Conservation (phyloP, 2,797 vertebrate species). For the Oreochromis mossambicus region DNA sequence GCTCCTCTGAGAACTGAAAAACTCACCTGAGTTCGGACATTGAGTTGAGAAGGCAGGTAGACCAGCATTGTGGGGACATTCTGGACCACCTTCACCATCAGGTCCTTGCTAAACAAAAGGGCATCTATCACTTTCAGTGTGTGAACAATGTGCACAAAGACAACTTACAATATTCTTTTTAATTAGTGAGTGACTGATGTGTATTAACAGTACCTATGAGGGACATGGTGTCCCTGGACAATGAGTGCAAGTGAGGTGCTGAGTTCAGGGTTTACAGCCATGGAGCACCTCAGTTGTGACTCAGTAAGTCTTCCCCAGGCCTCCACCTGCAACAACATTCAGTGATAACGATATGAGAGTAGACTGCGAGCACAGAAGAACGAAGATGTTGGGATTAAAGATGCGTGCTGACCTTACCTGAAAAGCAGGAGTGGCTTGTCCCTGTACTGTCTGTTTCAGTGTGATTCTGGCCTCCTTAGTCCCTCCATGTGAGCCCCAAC, state of each 20-base stretch:
- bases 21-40: conserved; percentile 75
- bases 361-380: not conserved
- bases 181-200: not conserved
- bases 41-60: conserved; percentile 73
- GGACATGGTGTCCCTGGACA: conserved; percentile 66
- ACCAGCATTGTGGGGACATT: conserved; percentile 70
- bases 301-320: conserved; percentile 70
- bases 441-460: conserved; percentile 47
- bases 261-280: conserved; percentile 73
- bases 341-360: not conserved
- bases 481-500: conserved; percentile 46
- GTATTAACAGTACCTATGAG: conserved; percentile 68
- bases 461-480: conserved; percentile 65
- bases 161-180: rapidly evolving
- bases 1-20: not conserved
- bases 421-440: conserved; percentile 36
- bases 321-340: conserved; percentile 60
- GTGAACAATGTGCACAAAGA: not conserved
- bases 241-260: conserved; percentile 70
- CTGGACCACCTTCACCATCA: conserved; percentile 76
- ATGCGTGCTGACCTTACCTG: conserved; percentile 39
- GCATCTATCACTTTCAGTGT: not conserved
- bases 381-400: not conserved
- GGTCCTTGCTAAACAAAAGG: conserved; percentile 75
- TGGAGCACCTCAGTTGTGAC: conserved; percentile 65